These are phyloP conservation scores for Damaliscus lunatus DNA, from an alignment of 2,113 vertebrate species.

Conservation along the genomic window DNA sequence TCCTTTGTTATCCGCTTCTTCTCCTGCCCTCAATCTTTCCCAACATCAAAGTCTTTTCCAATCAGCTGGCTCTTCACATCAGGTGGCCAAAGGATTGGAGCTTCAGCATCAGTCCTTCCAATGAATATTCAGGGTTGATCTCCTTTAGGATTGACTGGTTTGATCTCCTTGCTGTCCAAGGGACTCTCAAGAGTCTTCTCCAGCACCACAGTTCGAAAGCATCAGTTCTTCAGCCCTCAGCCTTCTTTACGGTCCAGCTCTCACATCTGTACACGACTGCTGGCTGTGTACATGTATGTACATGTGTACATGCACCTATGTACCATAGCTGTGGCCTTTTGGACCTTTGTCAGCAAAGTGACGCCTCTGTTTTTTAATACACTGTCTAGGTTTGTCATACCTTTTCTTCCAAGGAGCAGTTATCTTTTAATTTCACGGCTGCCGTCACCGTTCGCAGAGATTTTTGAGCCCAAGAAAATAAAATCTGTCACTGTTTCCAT, in stretches of 20 bases:
- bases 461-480: not conserved
- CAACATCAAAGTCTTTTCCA: not conserved
- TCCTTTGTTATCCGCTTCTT: not conserved
- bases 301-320: not conserved
- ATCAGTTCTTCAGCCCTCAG: not conserved
- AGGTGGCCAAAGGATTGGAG: not conserved
- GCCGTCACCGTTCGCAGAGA: rapidly evolving
- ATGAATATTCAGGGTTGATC: not conserved
- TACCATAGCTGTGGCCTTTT: not conserved
- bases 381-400: not conserved
- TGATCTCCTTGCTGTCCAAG: not conserved
- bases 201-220: not conserved
- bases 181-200: not conserved
- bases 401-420: not conserved
- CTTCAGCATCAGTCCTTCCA: not conserved
- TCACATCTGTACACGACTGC: not conserved
- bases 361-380: not conserved
- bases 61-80: not conserved
- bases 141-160: not conserved
- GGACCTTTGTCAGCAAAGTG: not conserved
- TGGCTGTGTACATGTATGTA: not conserved
- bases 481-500: not conserved
- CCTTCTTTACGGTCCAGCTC: rapidly evolving
- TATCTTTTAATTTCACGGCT: not conserved
- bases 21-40: not conserved